A percentile compares a stretch with the other conserved stretches of the same genome.
These are phyloP conservation scores for Plebejus argus DNA, from an alignment of 2,888 invertebrate genomes.

Conservation along the genomic window DNA sequence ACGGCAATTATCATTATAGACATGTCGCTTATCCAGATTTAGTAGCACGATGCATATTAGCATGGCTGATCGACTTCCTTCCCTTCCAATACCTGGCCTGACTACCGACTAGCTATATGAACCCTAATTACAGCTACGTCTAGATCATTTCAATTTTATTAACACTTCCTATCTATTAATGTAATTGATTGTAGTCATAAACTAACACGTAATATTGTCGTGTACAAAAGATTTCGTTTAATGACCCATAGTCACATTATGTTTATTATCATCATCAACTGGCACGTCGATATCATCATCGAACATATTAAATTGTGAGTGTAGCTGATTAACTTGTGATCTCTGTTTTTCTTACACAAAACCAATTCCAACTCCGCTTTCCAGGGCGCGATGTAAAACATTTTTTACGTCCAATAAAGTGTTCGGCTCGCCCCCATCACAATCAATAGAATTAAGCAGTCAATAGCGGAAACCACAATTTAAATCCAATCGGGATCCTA, in stretches of 20 bases:
- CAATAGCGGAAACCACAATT: constrained; percentile 53
- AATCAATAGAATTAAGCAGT: constrained; percentile 46
- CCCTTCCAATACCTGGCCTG: neutral
- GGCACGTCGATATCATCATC: neutral
- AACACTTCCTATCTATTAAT: constrained; percentile 2
- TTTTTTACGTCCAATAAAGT: constrained; percentile 20
- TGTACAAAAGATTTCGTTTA: constrained; percentile 11
- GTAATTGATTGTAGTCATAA: constrained; percentile 3
- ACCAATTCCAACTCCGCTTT: neutral
- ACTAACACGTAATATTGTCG: neutral
- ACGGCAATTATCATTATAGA: neutral
- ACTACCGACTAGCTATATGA: neutral
- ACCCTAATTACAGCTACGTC: constrained; percentile 5
- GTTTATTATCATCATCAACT: constrained; percentile 10
- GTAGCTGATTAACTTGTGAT: neutral
- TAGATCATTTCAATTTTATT: constrained; percentile 11
- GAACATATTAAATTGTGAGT: neutral
- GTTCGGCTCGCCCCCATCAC: constrained; percentile 38
- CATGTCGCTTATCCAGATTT: constrained; percentile 19
- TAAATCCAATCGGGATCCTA: constrained; percentile 52
- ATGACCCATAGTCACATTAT: constrained; percentile 1
- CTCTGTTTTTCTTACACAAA: neutral
- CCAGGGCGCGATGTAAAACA: constrained; percentile 3
- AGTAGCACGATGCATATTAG: constrained; percentile 14
- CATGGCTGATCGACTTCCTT: constrained; percentile 21